Evolutionary conservation across 2,797 vertebrate genomes (phyloP), one percentile per base, ranked within the genome.

Genomic region (Astyanax mexicanus): DNA sequence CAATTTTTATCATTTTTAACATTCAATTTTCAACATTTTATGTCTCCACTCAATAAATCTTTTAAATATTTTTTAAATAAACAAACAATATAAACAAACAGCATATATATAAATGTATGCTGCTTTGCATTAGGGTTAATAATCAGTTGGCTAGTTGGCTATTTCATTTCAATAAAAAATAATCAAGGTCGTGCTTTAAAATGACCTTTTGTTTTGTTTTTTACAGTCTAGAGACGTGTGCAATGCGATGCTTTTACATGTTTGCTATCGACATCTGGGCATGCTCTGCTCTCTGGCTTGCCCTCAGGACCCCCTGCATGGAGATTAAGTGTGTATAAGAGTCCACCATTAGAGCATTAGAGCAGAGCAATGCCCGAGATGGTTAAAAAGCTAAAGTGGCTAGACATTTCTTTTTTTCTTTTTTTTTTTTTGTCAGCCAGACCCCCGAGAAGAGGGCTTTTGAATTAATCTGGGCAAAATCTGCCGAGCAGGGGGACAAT

Each of bases 391-490:
- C 44, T 69, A 58, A 83, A 72, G 21, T 13, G 37, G 12, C 51
- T 60, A 57, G 67, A 75, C 7, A 3, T 15, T n/a, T n/a, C 17
- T 6, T 32, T n/a, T 35, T 29, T 17, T 35, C 6, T 1, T 1
- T 27, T 10, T 21, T 54, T 42, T 27, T 35, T 45, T 19, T 6
- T 80, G 74, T 52, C 51, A 52, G 51, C 60, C 57, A 27, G 75
- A 75, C 75, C 25, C 75, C 37, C 25, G 3, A 82, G 67, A 75
- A 86, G 84, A 74, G 77, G 11, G 4, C 80, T 72, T 85, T 84
- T 75, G 80, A 84, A 80, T 49, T 85, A 87, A 90, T 88, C 84
- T 83, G 66, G 15, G 55, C 29, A 58, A 19, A 58, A 58, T 35
- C 29, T 58, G 29, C 49, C n/a, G n/a, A 25, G 55, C 66, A 55